Conservation (phyloP, 1,140 invertebrate species). For the Uloborus diversus region DNA sequence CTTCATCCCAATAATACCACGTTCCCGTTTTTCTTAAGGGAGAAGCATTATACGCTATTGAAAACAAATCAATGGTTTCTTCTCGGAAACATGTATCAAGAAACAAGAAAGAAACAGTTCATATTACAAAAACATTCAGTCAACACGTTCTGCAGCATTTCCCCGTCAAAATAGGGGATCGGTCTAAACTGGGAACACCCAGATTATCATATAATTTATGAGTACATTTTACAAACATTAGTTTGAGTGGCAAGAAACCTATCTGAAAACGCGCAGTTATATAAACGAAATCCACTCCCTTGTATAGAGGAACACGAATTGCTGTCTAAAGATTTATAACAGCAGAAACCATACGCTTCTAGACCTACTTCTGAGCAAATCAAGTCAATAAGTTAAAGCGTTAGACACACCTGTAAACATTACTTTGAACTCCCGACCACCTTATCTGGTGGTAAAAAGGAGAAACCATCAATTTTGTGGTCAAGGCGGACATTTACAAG, state of each 20-base stretch:
- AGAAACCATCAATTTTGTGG: background rate
- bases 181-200: slow-evolving; percentile 26
- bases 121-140: too few species aligned
- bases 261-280: background rate
- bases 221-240: slow-evolving; percentile 6
- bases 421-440: background rate
- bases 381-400: slow-evolving; percentile 7
- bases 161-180: slow-evolving; percentile 23
- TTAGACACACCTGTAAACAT: slow-evolving; percentile 16
- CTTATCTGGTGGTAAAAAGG: background rate
- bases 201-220: slow-evolving; percentile 43
- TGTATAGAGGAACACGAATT: background rate
- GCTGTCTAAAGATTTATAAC: slow-evolving; percentile 8
- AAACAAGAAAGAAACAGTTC: too few species aligned
- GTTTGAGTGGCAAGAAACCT: background rate
- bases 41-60: too few species aligned
- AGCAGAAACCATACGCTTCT: background rate
- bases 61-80: too few species aligned
- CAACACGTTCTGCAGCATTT: too few species aligned
- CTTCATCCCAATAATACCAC: too few species aligned
- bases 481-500: too few species aligned
- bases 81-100: too few species aligned
- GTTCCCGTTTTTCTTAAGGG: too few species aligned
- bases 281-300: background rate
- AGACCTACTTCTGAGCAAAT: background rate